Conservation (phyloP, 2,888 invertebrate species). For the Amphimallon solstitiale region DNA sequence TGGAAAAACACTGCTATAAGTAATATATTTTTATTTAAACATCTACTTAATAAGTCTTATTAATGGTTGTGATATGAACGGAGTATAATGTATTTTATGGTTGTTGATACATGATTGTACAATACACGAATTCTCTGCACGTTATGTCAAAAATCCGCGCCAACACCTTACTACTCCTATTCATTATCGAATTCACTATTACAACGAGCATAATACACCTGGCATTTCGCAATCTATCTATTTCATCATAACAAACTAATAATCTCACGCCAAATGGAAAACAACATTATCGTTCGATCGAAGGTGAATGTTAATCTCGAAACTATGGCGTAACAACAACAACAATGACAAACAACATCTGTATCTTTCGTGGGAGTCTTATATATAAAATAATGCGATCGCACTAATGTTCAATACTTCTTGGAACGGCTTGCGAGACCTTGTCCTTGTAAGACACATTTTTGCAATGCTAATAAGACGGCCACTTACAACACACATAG, state of each 20-base stretch:
- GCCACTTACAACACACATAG: not conserved
- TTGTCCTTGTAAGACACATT: constrained; percentile 29
- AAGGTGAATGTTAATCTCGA: constrained; percentile 29
- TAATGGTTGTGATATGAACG: too few species aligned
- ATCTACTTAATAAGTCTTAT: too few species aligned
- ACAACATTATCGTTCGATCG: constrained; percentile 13
- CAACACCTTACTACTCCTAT: too few species aligned
- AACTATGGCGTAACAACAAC: constrained; percentile 12
- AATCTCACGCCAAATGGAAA: constrained; percentile 9
- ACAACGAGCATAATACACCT: too few species aligned
- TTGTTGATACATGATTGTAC: too few species aligned
- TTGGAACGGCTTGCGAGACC: not conserved
- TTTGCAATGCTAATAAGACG: not conserved
- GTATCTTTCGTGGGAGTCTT: constrained; percentile 5
- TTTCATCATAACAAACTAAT: not conserved
- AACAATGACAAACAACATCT: constrained; percentile 10
- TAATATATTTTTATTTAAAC: too few species aligned
- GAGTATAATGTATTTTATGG: too few species aligned
- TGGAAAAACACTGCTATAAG: too few species aligned
- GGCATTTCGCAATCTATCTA: too few species aligned
- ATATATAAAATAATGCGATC: constrained; percentile 20
- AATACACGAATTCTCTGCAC: too few species aligned
- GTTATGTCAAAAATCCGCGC: too few species aligned
- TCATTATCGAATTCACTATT: too few species aligned
- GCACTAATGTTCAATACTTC: constrained; percentile 20